Conservation (phyloP, 1,140 invertebrate genomes). For the Zaprionus davidi region DNA sequence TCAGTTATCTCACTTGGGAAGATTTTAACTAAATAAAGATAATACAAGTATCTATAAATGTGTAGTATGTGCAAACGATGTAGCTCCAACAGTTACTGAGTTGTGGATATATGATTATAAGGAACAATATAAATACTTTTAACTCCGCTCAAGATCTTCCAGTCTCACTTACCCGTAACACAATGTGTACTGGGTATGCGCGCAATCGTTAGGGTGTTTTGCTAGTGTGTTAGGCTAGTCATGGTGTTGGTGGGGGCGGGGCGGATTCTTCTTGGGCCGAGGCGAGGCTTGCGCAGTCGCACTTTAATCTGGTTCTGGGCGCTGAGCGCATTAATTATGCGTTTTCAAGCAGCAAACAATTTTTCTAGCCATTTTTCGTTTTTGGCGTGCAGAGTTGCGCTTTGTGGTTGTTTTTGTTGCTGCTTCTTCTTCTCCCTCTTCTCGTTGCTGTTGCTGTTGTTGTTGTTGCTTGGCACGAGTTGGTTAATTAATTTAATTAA, state of each 20-base stretch:
- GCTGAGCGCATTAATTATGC: constrained; percentile 82
- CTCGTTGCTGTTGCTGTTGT: constrained; percentile 22
- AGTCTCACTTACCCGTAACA: not conserved
- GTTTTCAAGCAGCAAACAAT: constrained; percentile 65
- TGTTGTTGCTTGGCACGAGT: constrained; percentile 81
- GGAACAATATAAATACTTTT: not conserved
- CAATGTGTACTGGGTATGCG: not conserved
- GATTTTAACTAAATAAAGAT: not conserved
- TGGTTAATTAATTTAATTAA: constrained; percentile 83
- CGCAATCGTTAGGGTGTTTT: not conserved
- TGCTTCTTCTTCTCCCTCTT: constrained; percentile 1
- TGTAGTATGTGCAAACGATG: not conserved
- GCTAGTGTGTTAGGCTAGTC: not conserved
- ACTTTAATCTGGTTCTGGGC: constrained; percentile 80
- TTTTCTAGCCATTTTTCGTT: constrained; percentile 26
- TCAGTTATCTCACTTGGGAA: not conserved
- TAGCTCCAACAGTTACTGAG: not conserved
- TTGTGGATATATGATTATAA: not conserved
- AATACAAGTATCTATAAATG: not conserved
- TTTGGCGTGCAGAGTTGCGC: constrained; percentile 41
- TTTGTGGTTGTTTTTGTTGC: constrained; percentile 20
- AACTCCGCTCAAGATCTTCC: not conserved
- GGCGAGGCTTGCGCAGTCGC: constrained; percentile 31
- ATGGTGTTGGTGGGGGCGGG: not conserved
- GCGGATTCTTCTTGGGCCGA: not conserved